Evolutionary conservation across 2,888 invertebrate species (phyloP), one percentile per base, ranked within the genome.

Genomic region (Cryptus viduatorius): DNA sequence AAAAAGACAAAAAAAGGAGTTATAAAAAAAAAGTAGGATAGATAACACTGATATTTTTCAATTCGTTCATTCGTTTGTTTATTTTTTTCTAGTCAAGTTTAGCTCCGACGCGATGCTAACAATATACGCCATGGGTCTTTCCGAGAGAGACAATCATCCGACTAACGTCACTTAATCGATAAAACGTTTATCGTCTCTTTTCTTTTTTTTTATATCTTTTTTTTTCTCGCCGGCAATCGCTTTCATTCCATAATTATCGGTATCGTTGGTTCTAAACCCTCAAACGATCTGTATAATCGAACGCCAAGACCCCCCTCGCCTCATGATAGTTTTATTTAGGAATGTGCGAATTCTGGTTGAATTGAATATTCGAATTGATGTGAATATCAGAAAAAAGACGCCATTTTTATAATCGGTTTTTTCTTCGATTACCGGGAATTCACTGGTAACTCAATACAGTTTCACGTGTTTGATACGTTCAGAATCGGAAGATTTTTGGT

Each of bases 81-180:
- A 31, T 85, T 79, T 24, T 82, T 87, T 84, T 87, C 87, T 87
- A 87, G 87, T 87, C 87, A 87, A 86, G 78, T 83, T 85, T 83
- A 86, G 80, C 82, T 82, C 79, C 71, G 82, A 81, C 83, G 82
- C 72, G 86, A 85, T 83, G 79, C 75, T 85, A 80, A 84, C 65
- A 37, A 61, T 68, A 84, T 80, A 69, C 76, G 79, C 84, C 77
- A 85, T 84, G 73, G 71, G 67, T 86, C 84, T 86, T 84, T 85
- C 83, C 69, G 76, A 73, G 76, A 84, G 80, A 82, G 87, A 86
- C 87, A 86, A 85, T 86, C 84, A 85, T 82, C 78, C 64, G 64
- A 85, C 82, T 72, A 82, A 85, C 82, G 71, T 82, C 72, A 69
- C 75, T 69, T 37, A 37, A 73, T 46, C 65, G 67, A 72, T 79